These are phyloP conservation scores for Tyria jacobaeae DNA, from an alignment of 2,888 invertebrate species.

Conservation along the genomic window DNA sequence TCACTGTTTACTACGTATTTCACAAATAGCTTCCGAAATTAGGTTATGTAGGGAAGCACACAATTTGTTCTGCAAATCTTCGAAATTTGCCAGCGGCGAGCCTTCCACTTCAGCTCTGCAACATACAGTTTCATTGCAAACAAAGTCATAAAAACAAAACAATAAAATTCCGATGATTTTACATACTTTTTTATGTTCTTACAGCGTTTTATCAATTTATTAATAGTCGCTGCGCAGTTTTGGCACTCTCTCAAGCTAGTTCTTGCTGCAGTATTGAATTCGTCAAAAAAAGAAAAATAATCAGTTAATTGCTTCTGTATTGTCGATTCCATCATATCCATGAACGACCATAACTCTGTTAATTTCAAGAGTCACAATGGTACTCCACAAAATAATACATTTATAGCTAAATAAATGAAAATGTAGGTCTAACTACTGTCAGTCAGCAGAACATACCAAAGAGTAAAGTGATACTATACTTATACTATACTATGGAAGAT, in stretches of 20 bases:
- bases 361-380: not conserved
- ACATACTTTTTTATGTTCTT: slow-evolving; percentile 82
- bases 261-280: slow-evolving; percentile 79
- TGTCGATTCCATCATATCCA: slow-evolving; percentile 75
- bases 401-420: not conserved
- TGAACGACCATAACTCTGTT: slow-evolving; percentile 48
- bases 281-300: slow-evolving; percentile 83
- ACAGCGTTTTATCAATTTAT: slow-evolving; percentile 84
- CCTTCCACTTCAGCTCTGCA: slow-evolving; percentile 75
- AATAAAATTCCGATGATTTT: slow-evolving; percentile 45
- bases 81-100: slow-evolving; percentile 78
- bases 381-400: not conserved
- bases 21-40: slow-evolving; percentile 72
- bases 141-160: slow-evolving; percentile 41
- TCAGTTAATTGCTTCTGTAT: slow-evolving; percentile 84
- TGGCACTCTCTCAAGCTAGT: slow-evolving; percentile 82
- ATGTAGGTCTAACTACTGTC: not conserved
- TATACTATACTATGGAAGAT: no score
- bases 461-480: not conserved
- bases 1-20: slow-evolving; percentile 77
- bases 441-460: not conserved
- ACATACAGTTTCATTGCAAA: slow-evolving; percentile 31
- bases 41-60: slow-evolving; percentile 73
- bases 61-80: slow-evolving; percentile 73
- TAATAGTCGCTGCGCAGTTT: slow-evolving; percentile 81